Conservation (phyloP, 2,888 invertebrate genomes). For the Apamea crenata region DNA sequence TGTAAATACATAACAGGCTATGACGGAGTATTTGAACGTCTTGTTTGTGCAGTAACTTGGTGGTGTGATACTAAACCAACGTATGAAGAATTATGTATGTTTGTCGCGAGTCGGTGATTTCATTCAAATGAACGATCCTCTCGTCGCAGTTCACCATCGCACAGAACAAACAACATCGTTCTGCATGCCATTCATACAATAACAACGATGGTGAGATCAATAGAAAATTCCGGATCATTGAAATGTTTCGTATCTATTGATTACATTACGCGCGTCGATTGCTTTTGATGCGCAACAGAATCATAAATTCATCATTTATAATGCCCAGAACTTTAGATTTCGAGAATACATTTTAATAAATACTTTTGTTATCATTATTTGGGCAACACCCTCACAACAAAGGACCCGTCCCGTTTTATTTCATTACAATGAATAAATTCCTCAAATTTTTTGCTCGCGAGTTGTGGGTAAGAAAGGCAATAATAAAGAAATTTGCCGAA, state of each 20-base stretch:
- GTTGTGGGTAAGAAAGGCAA: slow-evolving; percentile 51
- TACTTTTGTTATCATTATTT: slow-evolving; percentile 42
- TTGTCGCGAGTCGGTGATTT: slow-evolving; percentile 52
- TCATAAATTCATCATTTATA: slow-evolving; percentile 57
- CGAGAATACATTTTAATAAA: slow-evolving; percentile 36
- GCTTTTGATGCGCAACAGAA: slow-evolving; percentile 53
- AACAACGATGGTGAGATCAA: slow-evolving; percentile 58
- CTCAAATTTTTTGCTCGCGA: slow-evolving; percentile 56
- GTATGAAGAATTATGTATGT: slow-evolving; percentile 46
- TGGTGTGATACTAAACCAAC: slow-evolving; percentile 51
- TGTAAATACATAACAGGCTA: slow-evolving; percentile 55
- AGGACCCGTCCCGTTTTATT: slow-evolving; percentile 52
- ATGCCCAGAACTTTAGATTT: slow-evolving; percentile 14
- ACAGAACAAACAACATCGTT: slow-evolving; percentile 59
- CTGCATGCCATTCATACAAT: slow-evolving; percentile 54
- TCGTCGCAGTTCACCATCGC: slow-evolving; percentile 40
- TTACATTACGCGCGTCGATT: slow-evolving; percentile 55
- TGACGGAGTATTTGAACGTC: slow-evolving; percentile 53
- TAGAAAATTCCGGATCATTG: slow-evolving; percentile 64
- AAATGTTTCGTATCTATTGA: slow-evolving; percentile 56
- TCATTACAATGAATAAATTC: slow-evolving; percentile 64
- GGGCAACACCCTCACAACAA: slow-evolving; percentile 41
- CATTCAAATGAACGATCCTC: slow-evolving; percentile 45
- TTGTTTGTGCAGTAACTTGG: slow-evolving; percentile 56
- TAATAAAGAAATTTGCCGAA: slow-evolving; percentile 58